Percentiles rank a stretch among this genome's conserved stretches.
Conservation (phyloP, 2,797 vertebrate genomes). For the Enoplosus armatus region DNA sequence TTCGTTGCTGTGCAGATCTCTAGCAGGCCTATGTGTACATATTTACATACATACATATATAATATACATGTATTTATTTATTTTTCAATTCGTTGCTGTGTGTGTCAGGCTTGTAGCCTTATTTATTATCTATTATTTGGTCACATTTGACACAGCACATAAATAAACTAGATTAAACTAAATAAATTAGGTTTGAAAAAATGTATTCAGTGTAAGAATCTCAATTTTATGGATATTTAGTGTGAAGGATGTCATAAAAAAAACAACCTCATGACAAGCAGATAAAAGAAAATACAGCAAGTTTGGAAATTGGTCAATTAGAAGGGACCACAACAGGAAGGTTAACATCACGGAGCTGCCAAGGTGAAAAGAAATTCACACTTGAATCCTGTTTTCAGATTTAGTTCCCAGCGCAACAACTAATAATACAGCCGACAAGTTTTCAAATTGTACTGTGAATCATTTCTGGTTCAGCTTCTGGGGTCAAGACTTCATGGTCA, state of each 20-base stretch:
- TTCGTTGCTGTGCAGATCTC: neutral
- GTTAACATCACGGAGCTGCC: neutral
- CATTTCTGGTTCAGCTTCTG: constrained; percentile 8
- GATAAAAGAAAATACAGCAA: constrained; percentile 1
- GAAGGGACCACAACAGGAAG: neutral
- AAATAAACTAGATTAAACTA: neutral
- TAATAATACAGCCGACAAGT: constrained; percentile 19
- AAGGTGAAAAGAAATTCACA: constrained; percentile 2
- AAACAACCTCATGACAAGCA: neutral
- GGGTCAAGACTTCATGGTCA: neutral
- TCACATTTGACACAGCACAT: neutral
- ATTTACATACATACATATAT: neutral
- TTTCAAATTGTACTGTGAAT: constrained; percentile 18
- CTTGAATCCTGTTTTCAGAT: constrained; percentile 19
- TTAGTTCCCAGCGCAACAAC: neutral
- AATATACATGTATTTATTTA: neutral
- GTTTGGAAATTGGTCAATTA: neutral
- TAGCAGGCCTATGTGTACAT: neutral
- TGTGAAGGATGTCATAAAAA: constrained; percentile 11
- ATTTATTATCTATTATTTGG: neutral
- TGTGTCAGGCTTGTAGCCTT: neutral
- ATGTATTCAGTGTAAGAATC: neutral
- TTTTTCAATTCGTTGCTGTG: neutral
- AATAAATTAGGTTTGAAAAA: neutral
- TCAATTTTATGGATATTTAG: constrained; percentile 2